Percentiles rank a stretch among this genome's conserved stretches.
These are phyloP conservation scores for Calonectris borealis DNA, from an alignment of 2,113 vertebrate species.

Conservation along the genomic window DNA sequence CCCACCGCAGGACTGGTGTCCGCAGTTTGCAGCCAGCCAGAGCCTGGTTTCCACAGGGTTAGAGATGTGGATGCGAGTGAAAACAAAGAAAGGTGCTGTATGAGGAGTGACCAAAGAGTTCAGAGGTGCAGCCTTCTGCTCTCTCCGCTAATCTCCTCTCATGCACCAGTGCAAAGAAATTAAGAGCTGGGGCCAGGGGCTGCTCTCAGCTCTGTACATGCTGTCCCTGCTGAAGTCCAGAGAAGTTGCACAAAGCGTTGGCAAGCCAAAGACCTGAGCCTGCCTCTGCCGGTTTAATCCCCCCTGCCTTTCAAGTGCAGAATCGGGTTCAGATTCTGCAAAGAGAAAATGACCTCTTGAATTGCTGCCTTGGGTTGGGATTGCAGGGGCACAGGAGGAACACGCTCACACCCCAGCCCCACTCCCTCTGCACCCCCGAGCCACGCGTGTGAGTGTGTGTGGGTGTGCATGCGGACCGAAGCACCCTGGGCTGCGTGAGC, in stretches of 20 bases:
- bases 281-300: not conserved
- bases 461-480: accelerated
- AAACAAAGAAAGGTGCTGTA: not conserved
- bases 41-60: not conserved
- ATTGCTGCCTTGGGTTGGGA: not conserved
- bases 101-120: not conserved
- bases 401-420: not conserved
- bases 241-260: not conserved
- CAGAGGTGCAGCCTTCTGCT: not conserved
- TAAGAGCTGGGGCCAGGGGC: not conserved
- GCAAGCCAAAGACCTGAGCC: not conserved
- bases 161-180: not conserved
- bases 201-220: not conserved
- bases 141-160: not conserved
- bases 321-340: not conserved
- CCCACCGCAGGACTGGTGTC: not conserved
- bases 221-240: not conserved
- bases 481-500: not conserved
- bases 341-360: not conserved
- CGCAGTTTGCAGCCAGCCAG: not conserved
- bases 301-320: not conserved
- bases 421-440: accelerated
- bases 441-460: accelerated
- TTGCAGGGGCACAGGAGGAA: not conserved
- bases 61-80: not conserved